Base-by-base conservation (phyloP, 1,140 invertebrate genomes). In the Drosophila subobscura region DNA sequence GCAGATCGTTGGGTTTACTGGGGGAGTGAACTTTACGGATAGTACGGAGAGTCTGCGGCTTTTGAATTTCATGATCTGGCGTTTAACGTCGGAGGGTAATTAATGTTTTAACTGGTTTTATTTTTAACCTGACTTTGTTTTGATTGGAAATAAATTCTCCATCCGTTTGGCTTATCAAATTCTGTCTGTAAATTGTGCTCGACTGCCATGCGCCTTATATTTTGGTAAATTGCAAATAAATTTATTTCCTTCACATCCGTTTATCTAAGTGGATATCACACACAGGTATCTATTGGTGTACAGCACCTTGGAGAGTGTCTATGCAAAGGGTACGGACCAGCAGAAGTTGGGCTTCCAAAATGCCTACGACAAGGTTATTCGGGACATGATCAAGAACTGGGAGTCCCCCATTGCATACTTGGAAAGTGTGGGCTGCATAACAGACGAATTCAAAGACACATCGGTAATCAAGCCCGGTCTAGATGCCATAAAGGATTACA, bases 301-400 rank as follows among this genome's bases (percentile, higher is more conserved):
- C 10, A 50, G 22, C 33, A 40, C 47, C 3, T 5, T 52, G 12
- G 6, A 12, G 1, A 27, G 42, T 22, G 8, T 22, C 8, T 41
- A 14, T 44, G 27, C n/a, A 3, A 12, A 2, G 23, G 7, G 2
- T 0, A 72, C 20, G 14, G 3, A 10, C 0, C 44, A 42, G 8
- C 37, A 22, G 20, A 63, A 23, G 5, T 27, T 59, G 27, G 65
- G 47, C 7, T 25, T 71, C 1, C 27, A 45, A 0, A 23, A 46
- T 0, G 41, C 61, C 1, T 84, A 79, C 20, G 66, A 78, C 55
- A 64, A 44, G 5, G 59, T 89, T 33, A 70, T 89, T 6, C 54
- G 51, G 0, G 66, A 81, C 46, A 46, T 89, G 47, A 84, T 89
- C 12, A 75, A 56, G 47, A 76, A 63, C 44, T 89, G 85, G 85